phyloP scores from a whole-genome alignment of 2,888 invertebrate species.

The Gortyna flavago region DNA sequence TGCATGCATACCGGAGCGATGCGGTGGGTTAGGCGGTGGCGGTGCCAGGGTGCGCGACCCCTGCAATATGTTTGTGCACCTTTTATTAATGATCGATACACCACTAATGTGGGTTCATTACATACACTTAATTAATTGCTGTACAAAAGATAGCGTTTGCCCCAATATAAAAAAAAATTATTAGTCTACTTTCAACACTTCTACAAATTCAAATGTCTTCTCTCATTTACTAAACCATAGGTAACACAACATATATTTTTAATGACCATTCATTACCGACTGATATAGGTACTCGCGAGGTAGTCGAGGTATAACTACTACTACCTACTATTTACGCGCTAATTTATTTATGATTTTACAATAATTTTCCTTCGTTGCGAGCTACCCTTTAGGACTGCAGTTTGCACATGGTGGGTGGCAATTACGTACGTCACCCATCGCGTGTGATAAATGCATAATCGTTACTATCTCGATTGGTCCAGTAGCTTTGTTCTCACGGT shows the following conservation, averaged over 20 bases:
- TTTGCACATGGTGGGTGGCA: slow-evolving; percentile 29
- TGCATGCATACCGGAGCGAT: slow-evolving; percentile 39
- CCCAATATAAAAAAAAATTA: no score
- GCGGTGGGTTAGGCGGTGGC: slow-evolving; percentile 66
- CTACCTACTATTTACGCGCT: background rate
- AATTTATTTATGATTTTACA: slow-evolving; percentile 25
- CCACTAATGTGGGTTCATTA: slow-evolving; percentile 47
- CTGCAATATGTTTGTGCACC: slow-evolving; percentile 80
- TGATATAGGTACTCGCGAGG: no score
- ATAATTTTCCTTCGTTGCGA: background rate
- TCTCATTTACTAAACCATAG: background rate
- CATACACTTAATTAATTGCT: slow-evolving; percentile 13
- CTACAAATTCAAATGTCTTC: background rate
- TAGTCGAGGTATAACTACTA: no score
- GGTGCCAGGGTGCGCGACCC: slow-evolving; percentile 68
- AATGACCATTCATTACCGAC: background rate
- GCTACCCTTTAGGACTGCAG: slow-evolving; percentile 17
- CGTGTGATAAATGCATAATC: slow-evolving; percentile 50
- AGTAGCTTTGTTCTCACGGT: slow-evolving; percentile 82
- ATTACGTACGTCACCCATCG: slow-evolving; percentile 54
- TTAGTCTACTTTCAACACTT: background rate
- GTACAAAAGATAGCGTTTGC: background rate
- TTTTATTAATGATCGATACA: slow-evolving; percentile 81
- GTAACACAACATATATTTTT: background rate
- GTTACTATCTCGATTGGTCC: slow-evolving; percentile 64